A percentile compares a stretch with the other conserved stretches of the same genome.
Evolutionary conservation across 2,797 vertebrate species (phyloP).

Genomic region (Enteromius anoplus): DNA sequence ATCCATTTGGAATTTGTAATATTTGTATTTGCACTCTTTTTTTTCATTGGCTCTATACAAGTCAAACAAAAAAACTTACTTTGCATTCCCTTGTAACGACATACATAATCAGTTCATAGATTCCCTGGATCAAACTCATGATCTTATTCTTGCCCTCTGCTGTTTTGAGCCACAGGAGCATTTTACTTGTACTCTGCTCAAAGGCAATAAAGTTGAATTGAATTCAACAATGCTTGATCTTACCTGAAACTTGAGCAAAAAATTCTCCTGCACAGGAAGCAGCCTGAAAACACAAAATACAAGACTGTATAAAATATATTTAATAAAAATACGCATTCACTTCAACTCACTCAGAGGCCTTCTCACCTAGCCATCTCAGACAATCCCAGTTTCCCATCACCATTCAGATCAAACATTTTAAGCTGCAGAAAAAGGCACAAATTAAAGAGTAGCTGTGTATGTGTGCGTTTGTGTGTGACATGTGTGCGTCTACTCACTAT

Average conservation of each 20-base stretch:
- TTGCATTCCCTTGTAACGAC: background rate
- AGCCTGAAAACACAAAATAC: constrained; percentile 76
- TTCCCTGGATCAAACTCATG: background rate
- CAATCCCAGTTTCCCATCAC: constrained; percentile 92
- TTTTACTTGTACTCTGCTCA: background rate
- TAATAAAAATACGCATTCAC: background rate
- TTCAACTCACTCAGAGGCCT: background rate
- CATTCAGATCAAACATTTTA: constrained; percentile 93
- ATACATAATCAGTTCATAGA: background rate
- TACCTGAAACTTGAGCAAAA: constrained; percentile 95
- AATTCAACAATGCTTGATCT: constrained; percentile 42
- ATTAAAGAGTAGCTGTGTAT: constrained; percentile 10
- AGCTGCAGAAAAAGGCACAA: constrained; percentile 75
- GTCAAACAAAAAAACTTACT: background rate
- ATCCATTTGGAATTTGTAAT: background rate
- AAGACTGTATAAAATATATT: constrained; percentile 13
- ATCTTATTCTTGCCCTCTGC: background rate
- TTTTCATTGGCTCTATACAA: background rate
- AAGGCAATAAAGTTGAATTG: background rate
- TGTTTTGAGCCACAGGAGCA: background rate
- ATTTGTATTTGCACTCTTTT: background rate
- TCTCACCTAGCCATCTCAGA: constrained; percentile 96
- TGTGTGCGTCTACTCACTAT: constrained; percentile 82
- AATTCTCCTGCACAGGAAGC: constrained; percentile 93
- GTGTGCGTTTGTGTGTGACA: background rate